A percentile compares a stretch with the other conserved stretches of the same genome.
phyloP scores from a whole-genome alignment of 2,797 vertebrate species.

The Syndactyla subalaris region DNA sequence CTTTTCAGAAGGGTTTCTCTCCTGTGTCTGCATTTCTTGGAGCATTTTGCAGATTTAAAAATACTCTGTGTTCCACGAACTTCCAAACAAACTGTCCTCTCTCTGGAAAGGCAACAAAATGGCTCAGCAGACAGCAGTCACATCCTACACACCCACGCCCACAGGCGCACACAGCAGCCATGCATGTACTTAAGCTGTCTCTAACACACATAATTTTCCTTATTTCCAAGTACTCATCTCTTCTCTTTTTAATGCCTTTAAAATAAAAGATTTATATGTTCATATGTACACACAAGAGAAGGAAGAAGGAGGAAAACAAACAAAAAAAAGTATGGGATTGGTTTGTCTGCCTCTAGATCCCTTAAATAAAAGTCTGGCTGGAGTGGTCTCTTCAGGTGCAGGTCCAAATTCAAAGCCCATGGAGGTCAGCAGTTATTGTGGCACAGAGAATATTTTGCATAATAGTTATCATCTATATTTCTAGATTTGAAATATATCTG shows the following conservation, averaged over 20 bases:
- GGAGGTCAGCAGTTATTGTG: background rate
- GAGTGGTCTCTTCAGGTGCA: background rate
- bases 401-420: background rate
- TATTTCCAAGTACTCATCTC: slow-evolving; percentile 34
- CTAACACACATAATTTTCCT: slow-evolving; percentile 59
- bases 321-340: background rate
- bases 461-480: background rate
- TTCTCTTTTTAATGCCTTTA: slow-evolving; percentile 7
- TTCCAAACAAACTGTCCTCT: slow-evolving; percentile 60
- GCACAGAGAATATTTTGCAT: background rate
- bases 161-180: slow-evolving; percentile 21
- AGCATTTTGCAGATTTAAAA: slow-evolving; percentile 50
- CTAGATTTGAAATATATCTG: background rate
- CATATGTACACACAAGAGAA: background rate
- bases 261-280: slow-evolving; percentile 7
- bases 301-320: background rate
- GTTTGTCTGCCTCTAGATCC: background rate
- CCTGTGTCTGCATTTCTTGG: background rate
- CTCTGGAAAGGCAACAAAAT: slow-evolving; percentile 57
- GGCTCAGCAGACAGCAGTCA: slow-evolving; percentile 56
- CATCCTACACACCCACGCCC: slow-evolving; percentile 49
- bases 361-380: background rate
- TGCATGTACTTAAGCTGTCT: slow-evolving; percentile 62
- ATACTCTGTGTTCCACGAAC: slow-evolving; percentile 18
- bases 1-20: background rate